These are phyloP conservation scores for Pomatorhinus ruficollis DNA, from an alignment of 2,113 vertebrate species.

Conservation along the genomic window DNA sequence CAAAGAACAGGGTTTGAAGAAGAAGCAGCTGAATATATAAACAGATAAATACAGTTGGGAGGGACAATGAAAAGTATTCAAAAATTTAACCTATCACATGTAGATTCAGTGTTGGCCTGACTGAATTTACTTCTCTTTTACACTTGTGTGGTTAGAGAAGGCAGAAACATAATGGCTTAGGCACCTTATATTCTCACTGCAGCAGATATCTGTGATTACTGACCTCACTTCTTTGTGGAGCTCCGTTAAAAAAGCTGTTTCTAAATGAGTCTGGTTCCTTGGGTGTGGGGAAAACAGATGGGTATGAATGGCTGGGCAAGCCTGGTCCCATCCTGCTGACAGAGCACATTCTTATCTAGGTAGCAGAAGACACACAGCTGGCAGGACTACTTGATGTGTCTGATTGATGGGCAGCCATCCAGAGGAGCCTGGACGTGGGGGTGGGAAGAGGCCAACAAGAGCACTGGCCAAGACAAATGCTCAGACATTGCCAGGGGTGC, in stretches of 20 bases:
- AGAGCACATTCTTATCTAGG: not conserved
- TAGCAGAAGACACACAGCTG: not conserved
- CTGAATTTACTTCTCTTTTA: not conserved
- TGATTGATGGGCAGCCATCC: not conserved
- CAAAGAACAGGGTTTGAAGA: not conserved
- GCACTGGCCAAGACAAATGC: not conserved
- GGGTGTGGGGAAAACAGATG: not conserved
- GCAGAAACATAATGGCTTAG: not conserved
- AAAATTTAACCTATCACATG: not conserved
- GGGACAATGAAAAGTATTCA: not conserved
- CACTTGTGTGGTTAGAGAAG: not conserved
- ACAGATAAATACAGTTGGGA: not conserved
- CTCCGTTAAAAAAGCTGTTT: not conserved
- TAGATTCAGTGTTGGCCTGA: not conserved
- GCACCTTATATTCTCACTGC: not conserved
- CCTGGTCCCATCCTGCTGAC: not conserved
- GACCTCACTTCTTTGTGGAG: not conserved
- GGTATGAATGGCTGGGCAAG: not conserved
- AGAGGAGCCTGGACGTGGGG: accelerated
- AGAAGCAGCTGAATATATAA: not conserved
- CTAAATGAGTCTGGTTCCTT: not conserved
- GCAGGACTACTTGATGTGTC: not conserved
- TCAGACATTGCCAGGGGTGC: not conserved
- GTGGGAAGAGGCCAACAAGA: not conserved
- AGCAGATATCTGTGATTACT: not conserved